A percentile compares a stretch with the other conserved stretches of the same genome.
These are phyloP conservation scores for Ashinkailepas kermadecensis DNA, from an alignment of 2,888 invertebrate species.

Conservation along the genomic window DNA sequence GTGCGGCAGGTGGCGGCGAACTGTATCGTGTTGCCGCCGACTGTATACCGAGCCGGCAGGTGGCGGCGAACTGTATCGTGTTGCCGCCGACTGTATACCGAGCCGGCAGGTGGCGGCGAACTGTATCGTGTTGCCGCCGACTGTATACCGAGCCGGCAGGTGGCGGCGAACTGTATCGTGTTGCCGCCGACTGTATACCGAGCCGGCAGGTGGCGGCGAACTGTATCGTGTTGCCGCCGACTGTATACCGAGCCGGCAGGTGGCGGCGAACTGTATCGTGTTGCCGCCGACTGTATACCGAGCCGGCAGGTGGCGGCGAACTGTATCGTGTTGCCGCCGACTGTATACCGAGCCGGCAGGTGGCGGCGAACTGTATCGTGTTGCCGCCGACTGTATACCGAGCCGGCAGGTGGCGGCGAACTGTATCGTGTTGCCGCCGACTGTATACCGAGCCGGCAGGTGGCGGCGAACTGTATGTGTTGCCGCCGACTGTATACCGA, in stretches of 20 bases:
- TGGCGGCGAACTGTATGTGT: too few relatives aligned
- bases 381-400: too few relatives aligned
- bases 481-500: too few relatives aligned
- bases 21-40: conserved; percentile 95
- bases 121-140: conserved; percentile 95
- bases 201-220: conserved; percentile 59
- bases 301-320: conserved; percentile 59
- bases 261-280: too few relatives aligned
- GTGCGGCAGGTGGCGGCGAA: conserved; percentile 61
- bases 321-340: conserved; percentile 95
- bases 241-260: conserved; percentile 42
- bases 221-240: conserved; percentile 95
- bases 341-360: conserved; percentile 42
- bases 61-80: too few relatives aligned
- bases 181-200: too few relatives aligned
- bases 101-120: conserved; percentile 59
- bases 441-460: conserved; percentile 42
- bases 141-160: conserved; percentile 42
- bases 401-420: conserved; percentile 59
- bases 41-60: conserved; percentile 42
- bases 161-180: too few relatives aligned
- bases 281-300: too few relatives aligned
- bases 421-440: conserved; percentile 95
- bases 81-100: too few relatives aligned
- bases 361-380: too few relatives aligned